Conservation (phyloP, 1,140 invertebrate species). For the Anthonomus grandis region DNA sequence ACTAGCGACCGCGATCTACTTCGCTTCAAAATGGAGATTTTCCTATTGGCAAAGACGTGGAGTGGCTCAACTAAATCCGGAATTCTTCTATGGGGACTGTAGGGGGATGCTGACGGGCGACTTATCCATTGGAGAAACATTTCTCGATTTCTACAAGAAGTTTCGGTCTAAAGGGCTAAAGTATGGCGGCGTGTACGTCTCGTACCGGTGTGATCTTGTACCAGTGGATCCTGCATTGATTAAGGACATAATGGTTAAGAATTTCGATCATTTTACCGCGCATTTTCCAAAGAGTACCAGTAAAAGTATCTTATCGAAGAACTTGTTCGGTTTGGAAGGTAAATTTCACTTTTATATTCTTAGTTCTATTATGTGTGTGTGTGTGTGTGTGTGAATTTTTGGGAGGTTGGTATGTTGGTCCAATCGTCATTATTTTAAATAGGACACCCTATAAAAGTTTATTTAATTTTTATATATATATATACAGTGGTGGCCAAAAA, state of each 20-base stretch:
- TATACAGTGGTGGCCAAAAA: no score
- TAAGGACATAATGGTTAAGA: slow-evolving; percentile 14
- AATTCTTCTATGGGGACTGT: slow-evolving; percentile 42
- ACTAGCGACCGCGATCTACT: no score
- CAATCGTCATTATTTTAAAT: no score
- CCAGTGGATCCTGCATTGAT: slow-evolving; percentile 9
- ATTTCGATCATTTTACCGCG: slow-evolving; percentile 12
- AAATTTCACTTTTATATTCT: no score
- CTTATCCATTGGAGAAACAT: slow-evolving; percentile 30
- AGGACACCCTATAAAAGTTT: no score
- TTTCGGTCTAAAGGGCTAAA: slow-evolving; percentile 9
- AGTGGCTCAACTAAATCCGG: slow-evolving; percentile 43
- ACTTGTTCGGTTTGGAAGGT: no score
- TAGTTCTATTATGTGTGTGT: no score
- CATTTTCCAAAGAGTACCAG: no score
- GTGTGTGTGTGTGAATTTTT: no score
- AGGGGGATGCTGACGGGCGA: slow-evolving; percentile 29
- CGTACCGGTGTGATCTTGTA: background rate
- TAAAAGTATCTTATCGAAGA: no score
- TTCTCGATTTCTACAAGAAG: slow-evolving; percentile 33
- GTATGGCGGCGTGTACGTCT: slow-evolving; percentile 13
- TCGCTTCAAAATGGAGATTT: slow-evolving; percentile 33
- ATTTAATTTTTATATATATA: no score
- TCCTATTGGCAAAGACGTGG: slow-evolving; percentile 48
- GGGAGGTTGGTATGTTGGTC: no score